Conservation (phyloP, 2,113 vertebrate species). For the Cyrtonyx montezumae region DNA sequence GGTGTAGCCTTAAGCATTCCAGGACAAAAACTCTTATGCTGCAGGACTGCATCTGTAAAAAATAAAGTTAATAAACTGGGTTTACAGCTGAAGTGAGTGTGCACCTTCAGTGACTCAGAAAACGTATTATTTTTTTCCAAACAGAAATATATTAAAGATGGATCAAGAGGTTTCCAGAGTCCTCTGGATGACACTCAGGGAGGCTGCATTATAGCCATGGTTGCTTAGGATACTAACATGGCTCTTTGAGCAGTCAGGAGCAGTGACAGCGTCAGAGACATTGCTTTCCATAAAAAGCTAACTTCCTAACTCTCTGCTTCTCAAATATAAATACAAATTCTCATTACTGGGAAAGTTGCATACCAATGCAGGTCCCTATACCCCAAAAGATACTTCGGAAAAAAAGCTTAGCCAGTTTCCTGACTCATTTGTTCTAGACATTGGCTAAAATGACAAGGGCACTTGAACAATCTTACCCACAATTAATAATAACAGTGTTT, state of each 20-base stretch:
- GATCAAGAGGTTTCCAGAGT: not conserved
- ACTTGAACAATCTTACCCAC: not conserved
- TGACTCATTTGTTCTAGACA: not conserved
- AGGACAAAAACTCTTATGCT: not conserved
- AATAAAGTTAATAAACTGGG: not conserved
- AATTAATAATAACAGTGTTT: conserved; percentile 12
- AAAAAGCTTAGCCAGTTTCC: not conserved
- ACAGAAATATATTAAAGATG: not conserved
- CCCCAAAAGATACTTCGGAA: not conserved
- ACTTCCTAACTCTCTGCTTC: not conserved
- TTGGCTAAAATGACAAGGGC: not conserved
- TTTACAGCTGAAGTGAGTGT: not conserved
- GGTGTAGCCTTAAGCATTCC: not conserved
- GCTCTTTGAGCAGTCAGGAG: not conserved
- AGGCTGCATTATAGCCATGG: not conserved
- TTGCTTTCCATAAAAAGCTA: not conserved
- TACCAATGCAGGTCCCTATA: not conserved
- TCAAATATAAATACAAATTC: not conserved
- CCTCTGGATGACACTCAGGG: not conserved
- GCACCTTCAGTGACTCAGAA: not conserved
- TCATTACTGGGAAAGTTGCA: not conserved
- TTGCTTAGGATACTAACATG: accelerated
- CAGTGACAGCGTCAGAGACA: not conserved
- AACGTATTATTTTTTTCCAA: not conserved
- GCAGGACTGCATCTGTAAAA: not conserved